phyloP scores from a whole-genome alignment of 1,140 invertebrate species.

The Drosophila prosaltans region DNA sequence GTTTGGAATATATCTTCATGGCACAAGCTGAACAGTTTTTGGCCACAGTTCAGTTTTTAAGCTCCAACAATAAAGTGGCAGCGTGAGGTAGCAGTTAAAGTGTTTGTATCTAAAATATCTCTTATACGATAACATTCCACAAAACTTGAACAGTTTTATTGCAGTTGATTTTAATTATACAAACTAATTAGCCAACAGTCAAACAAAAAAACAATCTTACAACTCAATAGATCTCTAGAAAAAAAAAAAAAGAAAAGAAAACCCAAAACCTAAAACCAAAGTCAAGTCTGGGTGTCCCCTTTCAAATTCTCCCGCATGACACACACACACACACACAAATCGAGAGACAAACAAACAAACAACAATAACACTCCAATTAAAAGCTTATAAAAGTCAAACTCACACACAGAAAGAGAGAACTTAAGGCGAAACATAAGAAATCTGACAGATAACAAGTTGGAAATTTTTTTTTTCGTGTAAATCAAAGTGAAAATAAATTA shows the following conservation, averaged over 20 bases:
- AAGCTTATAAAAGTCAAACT: slow-evolving; percentile 71
- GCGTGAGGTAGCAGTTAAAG: neutral
- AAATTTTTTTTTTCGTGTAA: slow-evolving; percentile 48
- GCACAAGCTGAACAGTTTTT: neutral
- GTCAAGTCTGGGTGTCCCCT: slow-evolving; percentile 53
- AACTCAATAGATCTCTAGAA: slow-evolving; percentile 47
- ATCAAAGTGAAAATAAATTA: slow-evolving; percentile 64
- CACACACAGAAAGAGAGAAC: slow-evolving; percentile 15
- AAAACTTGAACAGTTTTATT: slow-evolving; percentile 45
- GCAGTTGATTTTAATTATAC: slow-evolving; percentile 56
- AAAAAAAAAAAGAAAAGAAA: slow-evolving; percentile 29
- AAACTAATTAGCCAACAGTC: slow-evolving; percentile 65
- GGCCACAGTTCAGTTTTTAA: slow-evolving; percentile 18
- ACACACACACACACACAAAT: slow-evolving; percentile 29
- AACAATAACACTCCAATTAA: slow-evolving; percentile 75
- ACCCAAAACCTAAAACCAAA: slow-evolving; percentile 15
- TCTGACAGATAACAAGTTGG: slow-evolving; percentile 57
- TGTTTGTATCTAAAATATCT: slow-evolving; percentile 3
- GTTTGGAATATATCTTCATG: too few relatives aligned
- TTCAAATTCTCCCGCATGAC: slow-evolving; percentile 54
- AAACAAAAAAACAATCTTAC: slow-evolving; percentile 18
- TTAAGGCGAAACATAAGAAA: slow-evolving; percentile 42
- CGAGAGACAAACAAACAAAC: slow-evolving; percentile 37
- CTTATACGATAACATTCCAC: slow-evolving; percentile 20
- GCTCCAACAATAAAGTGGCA: slow-evolving; percentile 4